Evolutionary conservation across 2,797 vertebrate species (phyloP), one percentile per base, ranked within the genome.

Genomic region (Notolabrus celidotus): DNA sequence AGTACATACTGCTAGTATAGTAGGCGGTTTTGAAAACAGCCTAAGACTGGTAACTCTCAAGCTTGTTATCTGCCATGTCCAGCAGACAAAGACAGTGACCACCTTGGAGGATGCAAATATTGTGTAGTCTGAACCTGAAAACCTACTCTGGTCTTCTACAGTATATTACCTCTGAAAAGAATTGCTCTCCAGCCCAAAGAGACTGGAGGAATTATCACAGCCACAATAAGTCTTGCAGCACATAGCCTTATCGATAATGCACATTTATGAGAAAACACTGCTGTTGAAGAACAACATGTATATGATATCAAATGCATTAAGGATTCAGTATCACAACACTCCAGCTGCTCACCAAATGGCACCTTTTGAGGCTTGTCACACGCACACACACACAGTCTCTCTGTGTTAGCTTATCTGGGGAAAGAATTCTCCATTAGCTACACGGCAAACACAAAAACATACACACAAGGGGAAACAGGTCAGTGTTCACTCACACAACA

Each of bases 371-470:
- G n/a, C 0, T 57, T 52, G 33, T 56, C 61, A 29, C 50, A 47
- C 9, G 41, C 27, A 57, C 43, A 47, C 57, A 29, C 39, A 43
- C 47, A 57, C 25, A 63, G 47, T 68, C 54, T 23, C 12, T 50
- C 16, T 42, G 47, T 54, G 43, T 63, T 36, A 36, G 53, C 34
- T 75, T 55, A 75, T 80, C 57, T 60, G 25, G 39, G 39, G 29
- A 34, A 76, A 70, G n/a, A 34, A 46, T 46, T 67, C 20, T 62
- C 57, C 56, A 67, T 56, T 64, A 73, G 34, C 31, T 58, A 54
- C 3, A 19, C 16, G 34, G 46, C 60, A 51, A 54, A 72, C 49
- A 50, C 47, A 51, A 16, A 31, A 25, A 29, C 47, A 75, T 62
- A 50, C 45, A 75, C n/a, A 45, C 25, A 43, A 10, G 31, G 33